Percentiles rank a stretch among this genome's conserved stretches.
phyloP scores from a whole-genome alignment of 1,140 invertebrate genomes.

The Orius insidiosus region DNA sequence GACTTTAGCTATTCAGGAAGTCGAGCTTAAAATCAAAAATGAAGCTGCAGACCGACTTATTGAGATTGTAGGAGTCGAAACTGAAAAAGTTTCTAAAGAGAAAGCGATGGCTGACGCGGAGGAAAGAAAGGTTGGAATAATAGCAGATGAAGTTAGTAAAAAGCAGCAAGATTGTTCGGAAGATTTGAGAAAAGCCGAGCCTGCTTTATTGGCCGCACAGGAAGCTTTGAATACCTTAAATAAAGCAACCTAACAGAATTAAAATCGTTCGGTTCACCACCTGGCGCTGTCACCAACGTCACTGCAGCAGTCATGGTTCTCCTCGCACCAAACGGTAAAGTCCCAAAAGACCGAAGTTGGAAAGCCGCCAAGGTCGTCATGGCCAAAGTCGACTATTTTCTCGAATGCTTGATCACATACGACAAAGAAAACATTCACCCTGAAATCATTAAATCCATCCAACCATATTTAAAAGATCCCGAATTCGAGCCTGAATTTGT shows the following conservation, averaged over 20 bases:
- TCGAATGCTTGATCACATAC: constrained; percentile 79
- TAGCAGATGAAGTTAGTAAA: constrained; percentile 85
- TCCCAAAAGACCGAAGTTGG: constrained; percentile 92
- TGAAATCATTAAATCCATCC: constrained; percentile 80
- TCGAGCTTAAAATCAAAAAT: constrained; percentile 86
- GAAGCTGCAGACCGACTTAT: constrained; percentile 90
- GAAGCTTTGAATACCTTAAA: constrained; percentile 91
- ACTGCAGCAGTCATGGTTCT: constrained; percentile 90
- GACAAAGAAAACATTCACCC: constrained; percentile 95
- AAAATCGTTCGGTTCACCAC: constrained; percentile 86
- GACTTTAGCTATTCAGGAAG: constrained; percentile 82
- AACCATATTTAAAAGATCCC: constrained; percentile 76
- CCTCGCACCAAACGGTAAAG: constrained; percentile 76
- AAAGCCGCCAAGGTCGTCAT: constrained; percentile 87
- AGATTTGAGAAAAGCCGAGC: constrained; percentile 89
- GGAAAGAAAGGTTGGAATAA: constrained; percentile 79
- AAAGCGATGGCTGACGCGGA: constrained; percentile 82
- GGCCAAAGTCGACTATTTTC: constrained; percentile 84
- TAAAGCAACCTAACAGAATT: constrained; percentile 92
- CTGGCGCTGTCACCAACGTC: constrained; percentile 79
- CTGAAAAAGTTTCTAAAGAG: constrained; percentile 81
- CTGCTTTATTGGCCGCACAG: constrained; percentile 72
- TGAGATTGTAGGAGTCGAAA: constrained; percentile 83
- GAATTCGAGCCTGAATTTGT: constrained; percentile 92
- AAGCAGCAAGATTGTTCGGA: constrained; percentile 87